Conservation (phyloP, 2,113 vertebrate species). For the Sminthopsis crassicaudata region DNA sequence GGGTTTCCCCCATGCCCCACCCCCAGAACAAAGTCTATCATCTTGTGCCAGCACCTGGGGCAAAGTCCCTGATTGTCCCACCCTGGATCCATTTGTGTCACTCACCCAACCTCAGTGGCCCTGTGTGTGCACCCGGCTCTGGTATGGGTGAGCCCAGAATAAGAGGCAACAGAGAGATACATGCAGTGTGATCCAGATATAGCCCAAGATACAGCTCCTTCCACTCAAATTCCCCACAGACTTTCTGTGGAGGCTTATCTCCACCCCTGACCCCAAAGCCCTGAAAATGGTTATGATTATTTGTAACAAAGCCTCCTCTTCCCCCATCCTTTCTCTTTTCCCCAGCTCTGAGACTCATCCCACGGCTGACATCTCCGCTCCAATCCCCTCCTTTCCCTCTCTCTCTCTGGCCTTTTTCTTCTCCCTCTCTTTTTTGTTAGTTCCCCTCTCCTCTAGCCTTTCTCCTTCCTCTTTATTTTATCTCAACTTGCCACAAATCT, state of each 20-base stretch:
- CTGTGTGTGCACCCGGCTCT: not conserved
- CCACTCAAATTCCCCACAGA: rapidly evolving
- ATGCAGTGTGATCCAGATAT: not conserved
- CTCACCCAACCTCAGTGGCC: not conserved
- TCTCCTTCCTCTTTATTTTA: constrained; percentile 85
- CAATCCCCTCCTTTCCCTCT: not conserved
- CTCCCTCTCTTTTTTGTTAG: constrained; percentile 62
- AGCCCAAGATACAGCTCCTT: not conserved
- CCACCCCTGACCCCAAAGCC: constrained; percentile 46
- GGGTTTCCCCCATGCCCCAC: not conserved
- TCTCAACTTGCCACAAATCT: constrained; percentile 86
- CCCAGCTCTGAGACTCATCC: constrained; percentile 1
- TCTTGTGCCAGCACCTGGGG: not conserved
- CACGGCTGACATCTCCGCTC: not conserved
- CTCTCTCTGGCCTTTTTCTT: constrained; percentile 73
- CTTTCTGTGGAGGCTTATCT: constrained; percentile 12
- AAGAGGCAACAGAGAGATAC: not conserved
- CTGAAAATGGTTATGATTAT: constrained; percentile 9
- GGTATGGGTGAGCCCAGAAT: not conserved
- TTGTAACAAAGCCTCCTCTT: constrained; percentile 29
- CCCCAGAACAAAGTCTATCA: not conserved
- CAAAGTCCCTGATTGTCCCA: not conserved
- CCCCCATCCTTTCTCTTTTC: not conserved
- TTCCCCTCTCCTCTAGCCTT: constrained; percentile 54
- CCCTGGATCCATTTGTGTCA: not conserved